Evolutionary conservation across 2,113 vertebrate genomes (phyloP).

Genomic region (Labeo catla): DNA sequence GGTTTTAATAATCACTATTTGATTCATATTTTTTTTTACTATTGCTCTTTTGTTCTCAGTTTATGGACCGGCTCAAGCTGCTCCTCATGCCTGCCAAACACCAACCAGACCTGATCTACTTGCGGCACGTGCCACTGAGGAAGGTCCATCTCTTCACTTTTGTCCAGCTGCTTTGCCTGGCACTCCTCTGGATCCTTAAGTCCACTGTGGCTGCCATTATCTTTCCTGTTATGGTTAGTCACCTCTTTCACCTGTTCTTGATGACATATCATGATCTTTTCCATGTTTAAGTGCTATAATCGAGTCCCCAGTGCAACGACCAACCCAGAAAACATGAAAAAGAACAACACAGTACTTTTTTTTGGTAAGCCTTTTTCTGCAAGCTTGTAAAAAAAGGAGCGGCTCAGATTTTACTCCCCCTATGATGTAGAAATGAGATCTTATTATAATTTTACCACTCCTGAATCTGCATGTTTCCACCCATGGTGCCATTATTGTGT

Average conservation of each 20-base stretch:
- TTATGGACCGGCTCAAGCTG: conserved; percentile 97
- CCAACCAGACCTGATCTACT: conserved; percentile 96
- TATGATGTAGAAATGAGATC: too few species aligned
- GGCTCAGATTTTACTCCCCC: too few species aligned
- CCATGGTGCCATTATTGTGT: too few species aligned
- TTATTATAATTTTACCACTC: too few species aligned
- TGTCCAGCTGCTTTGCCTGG: conserved; percentile 91
- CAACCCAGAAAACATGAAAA: too few species aligned
- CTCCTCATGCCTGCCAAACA: conserved; percentile 98
- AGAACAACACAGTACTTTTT: too few species aligned
- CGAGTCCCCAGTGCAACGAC: too few species aligned
- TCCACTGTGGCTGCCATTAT: conserved; percentile 98
- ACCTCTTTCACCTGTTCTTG: neutral
- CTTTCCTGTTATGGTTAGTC: conserved; percentile 95
- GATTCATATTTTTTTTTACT: neutral
- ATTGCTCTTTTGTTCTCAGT: conserved; percentile 72
- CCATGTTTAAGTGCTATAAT: too few species aligned
- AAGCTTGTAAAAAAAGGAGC: too few species aligned
- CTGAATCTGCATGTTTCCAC: too few species aligned
- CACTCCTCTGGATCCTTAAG: conserved; percentile 97
- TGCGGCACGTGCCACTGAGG: conserved; percentile 93
- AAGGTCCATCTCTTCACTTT: conserved; percentile 97
- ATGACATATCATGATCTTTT: neutral
- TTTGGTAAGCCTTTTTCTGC: too few species aligned
- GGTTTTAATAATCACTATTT: neutral